Percentiles rank a stretch among this genome's conserved stretches.
Evolutionary conservation across 1,140 invertebrate species (phyloP).

Genomic region (Venturia canescens): DNA sequence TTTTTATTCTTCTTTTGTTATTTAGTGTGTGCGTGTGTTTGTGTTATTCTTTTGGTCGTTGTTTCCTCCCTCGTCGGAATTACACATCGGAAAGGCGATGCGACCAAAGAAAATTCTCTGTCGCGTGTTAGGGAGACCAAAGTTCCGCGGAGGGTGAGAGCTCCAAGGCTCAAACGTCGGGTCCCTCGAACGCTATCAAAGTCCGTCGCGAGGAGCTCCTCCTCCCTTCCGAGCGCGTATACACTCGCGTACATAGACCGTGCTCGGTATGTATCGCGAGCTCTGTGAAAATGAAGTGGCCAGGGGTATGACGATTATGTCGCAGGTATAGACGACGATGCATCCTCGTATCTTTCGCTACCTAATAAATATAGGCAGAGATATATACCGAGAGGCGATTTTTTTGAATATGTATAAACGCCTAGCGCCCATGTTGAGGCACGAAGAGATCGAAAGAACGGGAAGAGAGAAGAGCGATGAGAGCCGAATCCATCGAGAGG

Average conservation of each 20-base stretch:
- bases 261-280: not conserved
- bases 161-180: not conserved
- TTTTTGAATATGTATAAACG: not conserved
- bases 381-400: not conserved
- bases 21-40: no score
- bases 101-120: not conserved
- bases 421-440: not conserved
- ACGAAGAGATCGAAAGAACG: constrained; percentile 21
- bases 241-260: not conserved
- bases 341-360: not conserved
- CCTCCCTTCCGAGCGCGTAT: not conserved
- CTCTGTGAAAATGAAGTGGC: not conserved
- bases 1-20: not conserved
- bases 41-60: not conserved
- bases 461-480: constrained; percentile 45
- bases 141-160: not conserved
- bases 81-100: not conserved
- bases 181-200: constrained; percentile 19
- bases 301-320: not conserved
- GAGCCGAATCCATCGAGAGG: constrained; percentile 20
- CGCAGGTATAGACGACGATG: not conserved
- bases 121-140: not conserved
- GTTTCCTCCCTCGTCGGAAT: constrained; percentile 7
- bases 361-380: constrained; percentile 8
- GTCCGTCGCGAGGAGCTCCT: not conserved